Conservation (phyloP, 2,113 vertebrate genomes). For the Spizaetus ornatus region DNA sequence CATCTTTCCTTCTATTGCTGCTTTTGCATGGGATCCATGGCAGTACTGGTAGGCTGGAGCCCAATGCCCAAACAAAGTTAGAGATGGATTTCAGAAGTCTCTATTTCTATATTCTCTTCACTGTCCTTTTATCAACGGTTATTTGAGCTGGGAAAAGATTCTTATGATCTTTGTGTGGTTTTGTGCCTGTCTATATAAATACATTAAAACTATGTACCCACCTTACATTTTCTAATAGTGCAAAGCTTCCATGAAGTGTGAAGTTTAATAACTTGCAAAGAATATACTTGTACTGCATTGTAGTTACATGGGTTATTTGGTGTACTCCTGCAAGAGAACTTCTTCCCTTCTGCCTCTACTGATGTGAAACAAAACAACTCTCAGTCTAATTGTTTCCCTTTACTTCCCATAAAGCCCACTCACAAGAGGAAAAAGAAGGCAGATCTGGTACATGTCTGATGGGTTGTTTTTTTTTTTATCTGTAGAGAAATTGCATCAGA, state of each 20-base stretch:
- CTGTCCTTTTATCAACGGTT: not conserved
- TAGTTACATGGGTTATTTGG: not conserved
- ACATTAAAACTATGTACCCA: not conserved
- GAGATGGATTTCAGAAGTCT: not conserved
- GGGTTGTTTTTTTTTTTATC: not conserved
- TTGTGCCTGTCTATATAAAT: not conserved
- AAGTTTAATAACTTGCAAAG: not conserved
- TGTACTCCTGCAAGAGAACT: not conserved
- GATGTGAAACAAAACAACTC: not conserved
- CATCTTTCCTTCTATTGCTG: not conserved
- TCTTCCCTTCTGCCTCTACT: not conserved
- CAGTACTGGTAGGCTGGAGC: not conserved
- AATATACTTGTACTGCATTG: not conserved
- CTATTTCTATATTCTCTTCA: not conserved
- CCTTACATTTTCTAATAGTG: not conserved
- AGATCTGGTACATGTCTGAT: not conserved
- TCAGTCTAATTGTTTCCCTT: not conserved
- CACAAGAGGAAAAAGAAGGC: not conserved
- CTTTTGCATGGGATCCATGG: not conserved
- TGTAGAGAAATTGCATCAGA: not conserved
- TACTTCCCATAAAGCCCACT: not conserved
- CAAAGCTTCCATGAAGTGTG: not conserved
- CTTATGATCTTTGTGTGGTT: not conserved
- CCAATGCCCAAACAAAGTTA: not conserved
- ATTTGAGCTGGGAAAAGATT: not conserved